Base-by-base conservation (phyloP, 2,888 invertebrate species). In the Stenoptilia bipunctidactyla region DNA sequence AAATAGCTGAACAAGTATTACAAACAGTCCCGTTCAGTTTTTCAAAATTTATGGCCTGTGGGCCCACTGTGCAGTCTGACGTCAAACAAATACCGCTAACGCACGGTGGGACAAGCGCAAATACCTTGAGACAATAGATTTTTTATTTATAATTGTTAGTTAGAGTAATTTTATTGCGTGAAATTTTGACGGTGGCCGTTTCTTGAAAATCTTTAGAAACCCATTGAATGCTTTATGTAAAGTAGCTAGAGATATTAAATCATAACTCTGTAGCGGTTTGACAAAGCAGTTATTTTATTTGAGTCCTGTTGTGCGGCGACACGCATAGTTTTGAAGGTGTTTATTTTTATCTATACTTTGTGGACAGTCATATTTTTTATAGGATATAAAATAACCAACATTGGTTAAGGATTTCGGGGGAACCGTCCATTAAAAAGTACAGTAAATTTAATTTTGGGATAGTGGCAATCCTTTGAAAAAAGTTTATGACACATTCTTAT, bases 1-100 rank as follows among this genome's bases (percentile, higher is more conserved):
- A 68, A 67, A 65, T 47, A 45, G 48, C 51, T 49, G 36, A 53
- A 52, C 56, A 57, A 70, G 70, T 72, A 74, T 65, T 59, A 80
- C 82, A 76, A 79, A 77, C 52, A 58, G 47, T 82, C 64, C 82
- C 79, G 82, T 80, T 76, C 53, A 62, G 63, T 58, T 69, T 61
- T 64, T 62, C 65, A 47, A 66, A 62, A 73, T 80, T 79, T 80
- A 80, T 56, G 64, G 63, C 61, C 56, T 69, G 57, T 62, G 72
- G 73, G 73, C 52, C 54, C 66, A 66, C 73, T 68, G 70, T 71
- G 65, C 59, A 42, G 60, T 61, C 64, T 63, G 65, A 57, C 49
- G 41, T 55, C 55, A 61, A 58, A 65, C 58, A 55, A 44, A 59
- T 48, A 60, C 72, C 72, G 73, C 71, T 71, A 56, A n/a, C 4